Evolutionary conservation across 2,113 vertebrate species (phyloP).

Genomic region (Corydoras maculifer): DNA sequence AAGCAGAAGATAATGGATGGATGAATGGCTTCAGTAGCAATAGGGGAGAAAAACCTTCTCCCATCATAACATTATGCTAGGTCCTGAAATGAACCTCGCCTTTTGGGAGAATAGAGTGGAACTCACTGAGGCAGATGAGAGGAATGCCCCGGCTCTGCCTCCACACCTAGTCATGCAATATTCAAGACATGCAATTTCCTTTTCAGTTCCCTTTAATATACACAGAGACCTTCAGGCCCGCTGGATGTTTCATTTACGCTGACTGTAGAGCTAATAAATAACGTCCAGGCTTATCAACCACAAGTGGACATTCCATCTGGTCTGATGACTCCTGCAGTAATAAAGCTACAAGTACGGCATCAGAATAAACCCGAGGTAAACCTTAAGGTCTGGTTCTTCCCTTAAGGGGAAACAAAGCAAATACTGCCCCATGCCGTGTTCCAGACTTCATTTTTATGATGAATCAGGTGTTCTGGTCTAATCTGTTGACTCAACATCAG

Average conservation of each 20-base stretch:
- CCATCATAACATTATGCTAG: neutral
- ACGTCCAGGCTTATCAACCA: conserved; percentile 23
- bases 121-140: conserved; percentile 19
- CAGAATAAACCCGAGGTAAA: neutral
- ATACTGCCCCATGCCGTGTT: too few relatives aligned
- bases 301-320: neutral
- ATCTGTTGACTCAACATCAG: too few relatives aligned
- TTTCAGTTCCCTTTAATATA: conserved; percentile 12
- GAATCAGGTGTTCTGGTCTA: too few relatives aligned
- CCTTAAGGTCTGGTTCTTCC: too few relatives aligned
- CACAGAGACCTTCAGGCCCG: neutral
- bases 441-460: too few relatives aligned
- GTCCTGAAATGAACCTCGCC: conserved; percentile 19
- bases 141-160: neutral
- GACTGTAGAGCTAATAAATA: conserved; percentile 11
- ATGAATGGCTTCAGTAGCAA: too few relatives aligned
- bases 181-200: conserved; percentile 24
- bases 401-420: too few relatives aligned
- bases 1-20: too few relatives aligned
- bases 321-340: conserved; percentile 12
- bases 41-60: too few relatives aligned
- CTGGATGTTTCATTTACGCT: conserved; percentile 5
- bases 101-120: conserved; percentile 14
- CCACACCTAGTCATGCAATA: conserved; percentile 13
- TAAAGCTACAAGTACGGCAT: conserved; percentile 15